phyloP scores from a whole-genome alignment of 2,888 invertebrate genomes.

The Lycocerus yunnanus region DNA sequence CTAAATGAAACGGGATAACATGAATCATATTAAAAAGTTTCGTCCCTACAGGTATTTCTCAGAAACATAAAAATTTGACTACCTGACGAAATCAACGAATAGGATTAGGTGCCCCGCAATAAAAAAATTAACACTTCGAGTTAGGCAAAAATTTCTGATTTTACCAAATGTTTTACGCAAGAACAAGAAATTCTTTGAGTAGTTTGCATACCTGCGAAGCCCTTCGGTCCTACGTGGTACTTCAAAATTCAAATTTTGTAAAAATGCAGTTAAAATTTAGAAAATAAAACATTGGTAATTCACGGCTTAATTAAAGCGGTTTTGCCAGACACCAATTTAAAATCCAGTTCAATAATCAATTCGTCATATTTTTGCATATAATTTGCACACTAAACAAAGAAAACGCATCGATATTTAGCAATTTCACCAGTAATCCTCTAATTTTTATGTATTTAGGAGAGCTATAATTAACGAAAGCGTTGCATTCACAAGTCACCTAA shows the following conservation, averaged over 20 bases:
- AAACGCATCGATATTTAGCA: background rate
- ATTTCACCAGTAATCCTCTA: background rate
- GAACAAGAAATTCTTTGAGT: background rate
- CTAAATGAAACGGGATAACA: background rate
- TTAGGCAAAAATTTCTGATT: background rate
- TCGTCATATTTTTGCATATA: background rate
- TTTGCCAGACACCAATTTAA: background rate
- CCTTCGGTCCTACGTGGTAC: background rate
- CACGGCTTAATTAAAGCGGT: background rate
- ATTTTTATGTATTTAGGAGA: background rate
- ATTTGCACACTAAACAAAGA: background rate
- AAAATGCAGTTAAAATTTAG: background rate
- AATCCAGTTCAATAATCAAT: background rate
- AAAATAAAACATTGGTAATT: background rate
- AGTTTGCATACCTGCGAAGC: background rate
- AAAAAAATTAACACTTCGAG: background rate
- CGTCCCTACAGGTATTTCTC: background rate
- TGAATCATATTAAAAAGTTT: background rate
- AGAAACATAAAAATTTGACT: background rate
- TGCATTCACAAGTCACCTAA: background rate
- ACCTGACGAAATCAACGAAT: background rate
- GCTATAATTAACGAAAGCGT: background rate
- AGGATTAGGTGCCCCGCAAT: background rate
- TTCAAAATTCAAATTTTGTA: too few relatives aligned
- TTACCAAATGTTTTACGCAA: background rate